Conservation (phyloP, 2,797 vertebrate genomes). For the Prunella strophiata region DNA sequence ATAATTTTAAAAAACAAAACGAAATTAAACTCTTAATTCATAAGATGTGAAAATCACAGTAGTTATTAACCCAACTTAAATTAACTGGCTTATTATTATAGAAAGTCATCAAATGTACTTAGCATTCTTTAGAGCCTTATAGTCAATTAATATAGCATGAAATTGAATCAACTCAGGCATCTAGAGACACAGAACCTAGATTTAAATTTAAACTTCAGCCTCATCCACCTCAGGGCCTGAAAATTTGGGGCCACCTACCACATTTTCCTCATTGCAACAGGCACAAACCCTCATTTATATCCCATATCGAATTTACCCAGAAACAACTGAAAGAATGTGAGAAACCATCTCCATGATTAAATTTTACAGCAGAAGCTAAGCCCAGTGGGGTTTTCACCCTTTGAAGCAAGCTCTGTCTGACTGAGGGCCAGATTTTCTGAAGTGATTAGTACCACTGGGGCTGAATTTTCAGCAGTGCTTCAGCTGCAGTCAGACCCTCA, state of each 20-base stretch:
- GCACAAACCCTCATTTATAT: slow-evolving; percentile 15
- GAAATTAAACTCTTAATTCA: slow-evolving; percentile 41
- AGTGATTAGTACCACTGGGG: slow-evolving; percentile 49
- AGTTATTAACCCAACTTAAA: slow-evolving; percentile 60
- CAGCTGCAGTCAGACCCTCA: neutral
- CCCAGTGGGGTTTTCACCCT: slow-evolving; percentile 52
- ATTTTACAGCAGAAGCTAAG: slow-evolving; percentile 15
- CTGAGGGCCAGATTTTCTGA: slow-evolving; percentile 41
- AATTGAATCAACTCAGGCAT: slow-evolving; percentile 60
- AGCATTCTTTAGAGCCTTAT: slow-evolving; percentile 46
- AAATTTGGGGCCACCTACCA: slow-evolving; percentile 52
- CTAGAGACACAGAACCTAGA: slow-evolving; percentile 50
- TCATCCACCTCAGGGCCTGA: slow-evolving; percentile 33
- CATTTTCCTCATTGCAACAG: neutral
- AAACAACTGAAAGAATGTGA: slow-evolving; percentile 16
- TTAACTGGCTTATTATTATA: slow-evolving; percentile 58
- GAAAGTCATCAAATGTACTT: slow-evolving; percentile 64
- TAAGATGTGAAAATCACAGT: slow-evolving; percentile 42
- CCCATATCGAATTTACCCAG: slow-evolving; percentile 34
- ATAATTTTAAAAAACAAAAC: slow-evolving; percentile 12
- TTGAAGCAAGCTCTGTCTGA: slow-evolving; percentile 53
- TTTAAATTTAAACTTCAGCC: slow-evolving; percentile 56
- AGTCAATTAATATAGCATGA: slow-evolving; percentile 65
- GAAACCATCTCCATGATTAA: slow-evolving; percentile 36
- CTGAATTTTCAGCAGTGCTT: neutral